Evolutionary conservation across 2,888 invertebrate genomes (phyloP).

Genomic region (Drosophila suboccidentalis): DNA sequence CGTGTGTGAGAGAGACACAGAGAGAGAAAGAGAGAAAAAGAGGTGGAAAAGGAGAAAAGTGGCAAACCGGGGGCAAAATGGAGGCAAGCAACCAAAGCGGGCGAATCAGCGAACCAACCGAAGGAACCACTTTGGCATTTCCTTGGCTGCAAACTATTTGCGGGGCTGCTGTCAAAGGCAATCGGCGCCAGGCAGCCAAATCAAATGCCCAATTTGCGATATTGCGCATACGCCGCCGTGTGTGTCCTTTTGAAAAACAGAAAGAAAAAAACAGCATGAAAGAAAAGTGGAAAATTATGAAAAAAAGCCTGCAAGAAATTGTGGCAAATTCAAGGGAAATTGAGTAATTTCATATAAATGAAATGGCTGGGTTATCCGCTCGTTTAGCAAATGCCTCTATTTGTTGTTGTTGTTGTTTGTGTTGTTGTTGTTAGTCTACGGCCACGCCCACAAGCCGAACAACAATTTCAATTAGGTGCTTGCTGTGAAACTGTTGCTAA

Average conservation of each 20-base stretch:
- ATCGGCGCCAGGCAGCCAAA: constrained; percentile 64
- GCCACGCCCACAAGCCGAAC: constrained; percentile 36
- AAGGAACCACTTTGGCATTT: constrained; percentile 27
- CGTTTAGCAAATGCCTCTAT: constrained; percentile 28
- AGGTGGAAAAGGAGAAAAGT: not conserved
- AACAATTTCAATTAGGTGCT: constrained; percentile 46
- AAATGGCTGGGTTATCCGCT: constrained; percentile 7
- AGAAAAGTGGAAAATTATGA: constrained; percentile 2
- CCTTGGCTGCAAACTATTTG: constrained; percentile 56
- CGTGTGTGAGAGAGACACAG: not conserved
- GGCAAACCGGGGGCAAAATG: not conserved
- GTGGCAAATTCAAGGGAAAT: constrained; percentile 22
- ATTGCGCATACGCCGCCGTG: constrained; percentile 71
- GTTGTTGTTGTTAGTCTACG: constrained; percentile 10
- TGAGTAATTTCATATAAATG: constrained; percentile 30
- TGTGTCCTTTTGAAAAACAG: constrained; percentile 5
- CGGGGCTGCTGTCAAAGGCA: constrained; percentile 64
- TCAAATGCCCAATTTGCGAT: constrained; percentile 79
- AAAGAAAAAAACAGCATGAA: constrained; percentile 4
- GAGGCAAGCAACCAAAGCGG: constrained; percentile 21
- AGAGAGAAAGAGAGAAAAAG: no score
- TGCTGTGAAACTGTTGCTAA: constrained; percentile 9
- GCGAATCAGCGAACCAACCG: constrained; percentile 25
- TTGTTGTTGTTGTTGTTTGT: constrained; percentile 19
- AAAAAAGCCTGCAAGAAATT: constrained; percentile 13